Conservation (phyloP, 1,140 invertebrate species). For the Platyscapa corneri region DNA sequence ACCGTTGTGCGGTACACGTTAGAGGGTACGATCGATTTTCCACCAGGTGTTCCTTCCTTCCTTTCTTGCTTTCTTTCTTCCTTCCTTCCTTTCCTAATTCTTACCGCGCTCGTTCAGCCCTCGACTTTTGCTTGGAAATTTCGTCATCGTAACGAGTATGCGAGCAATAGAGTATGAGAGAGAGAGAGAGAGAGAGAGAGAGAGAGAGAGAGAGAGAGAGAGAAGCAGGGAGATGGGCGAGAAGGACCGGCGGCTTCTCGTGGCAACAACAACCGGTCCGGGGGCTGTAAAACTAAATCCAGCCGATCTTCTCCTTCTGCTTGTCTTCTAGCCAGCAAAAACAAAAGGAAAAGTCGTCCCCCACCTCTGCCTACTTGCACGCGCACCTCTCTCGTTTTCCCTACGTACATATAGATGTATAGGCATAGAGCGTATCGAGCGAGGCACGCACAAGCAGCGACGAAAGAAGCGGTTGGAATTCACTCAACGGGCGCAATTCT, state of each 20-base stretch:
- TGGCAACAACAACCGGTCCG: neutral
- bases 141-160: neutral
- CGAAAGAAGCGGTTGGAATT: neutral
- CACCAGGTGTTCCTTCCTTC: slow-evolving; percentile 36
- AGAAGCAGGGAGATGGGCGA: neutral
- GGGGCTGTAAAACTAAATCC: neutral
- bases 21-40: slow-evolving; percentile 45
- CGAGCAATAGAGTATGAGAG: neutral
- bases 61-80: neutral
- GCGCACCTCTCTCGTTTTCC: neutral
- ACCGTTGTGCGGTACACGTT: slow-evolving; percentile 24
- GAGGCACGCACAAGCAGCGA: too few relatives aligned
- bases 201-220: too few relatives aligned
- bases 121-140: neutral
- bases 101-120: neutral
- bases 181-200: neutral
- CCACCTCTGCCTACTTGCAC: neutral
- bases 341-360: neutral
- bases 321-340: neutral
- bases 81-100: slow-evolving; percentile 34
- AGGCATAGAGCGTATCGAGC: neutral
- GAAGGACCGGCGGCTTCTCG: neutral
- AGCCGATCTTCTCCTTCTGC: neutral
- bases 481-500: neutral
- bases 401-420: neutral